Evolutionary conservation across 2,113 vertebrate species (phyloP).

Genomic region (Syngnathus scovelli): DNA sequence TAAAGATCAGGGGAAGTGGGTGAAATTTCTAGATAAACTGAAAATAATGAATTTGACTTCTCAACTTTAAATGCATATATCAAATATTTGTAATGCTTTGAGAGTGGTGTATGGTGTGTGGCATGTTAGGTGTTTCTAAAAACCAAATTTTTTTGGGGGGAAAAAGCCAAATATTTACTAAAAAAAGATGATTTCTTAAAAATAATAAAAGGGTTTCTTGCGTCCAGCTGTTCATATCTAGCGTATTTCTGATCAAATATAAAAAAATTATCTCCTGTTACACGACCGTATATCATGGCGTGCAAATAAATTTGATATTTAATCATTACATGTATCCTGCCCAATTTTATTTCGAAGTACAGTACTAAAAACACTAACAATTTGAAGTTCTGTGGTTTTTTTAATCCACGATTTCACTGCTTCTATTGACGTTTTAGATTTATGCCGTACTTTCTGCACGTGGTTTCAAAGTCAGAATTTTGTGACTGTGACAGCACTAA

Average conservation of each 20-base stretch:
- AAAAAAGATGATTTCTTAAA: not conserved
- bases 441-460: not conserved
- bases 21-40: no score
- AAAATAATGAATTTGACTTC: no score
- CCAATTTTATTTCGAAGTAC: not conserved
- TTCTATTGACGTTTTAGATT: not conserved
- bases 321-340: not conserved
- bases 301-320: no score
- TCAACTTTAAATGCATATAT: no score
- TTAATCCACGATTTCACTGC: not conserved
- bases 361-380: not conserved
- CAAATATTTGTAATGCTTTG: no score
- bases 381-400: not conserved
- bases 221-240: not conserved
- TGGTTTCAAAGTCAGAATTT: not conserved
- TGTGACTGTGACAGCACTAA: constrained; percentile 61
- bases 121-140: no score
- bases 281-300: no score
- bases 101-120: no score
- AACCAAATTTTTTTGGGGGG: no score
- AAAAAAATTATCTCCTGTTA: no score
- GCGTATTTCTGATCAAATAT: not conserved
- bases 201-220: not conserved
- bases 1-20: no score
- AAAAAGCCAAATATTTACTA: no score